Base-by-base conservation (phyloP, 2,888 invertebrate genomes). In the Drosophila macrothrix region DNA sequence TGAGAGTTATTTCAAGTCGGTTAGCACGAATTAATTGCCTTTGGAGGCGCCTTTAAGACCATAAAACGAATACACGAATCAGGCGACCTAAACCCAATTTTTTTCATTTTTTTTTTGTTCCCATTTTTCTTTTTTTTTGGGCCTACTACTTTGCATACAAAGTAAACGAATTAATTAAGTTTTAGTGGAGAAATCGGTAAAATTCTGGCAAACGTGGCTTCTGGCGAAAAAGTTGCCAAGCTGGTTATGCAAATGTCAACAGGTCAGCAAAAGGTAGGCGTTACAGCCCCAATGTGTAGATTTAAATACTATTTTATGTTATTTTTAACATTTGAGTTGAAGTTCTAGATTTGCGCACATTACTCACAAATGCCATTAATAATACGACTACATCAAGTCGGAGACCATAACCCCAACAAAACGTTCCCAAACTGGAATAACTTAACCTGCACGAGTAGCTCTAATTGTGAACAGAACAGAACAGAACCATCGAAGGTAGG, bases 241-340 rank as follows among this genome's bases (percentile, higher is more conserved):
- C 71, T 43, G 60, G 39, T 81, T 88, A 80, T 81, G 81, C 83
- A 87, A 87, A 88, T 87, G 89, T 87, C 89, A 87, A 88, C 87
- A 86, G 87, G 84, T 88, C 87, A 58, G 46, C n/a, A 41, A 22
- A 58, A 73, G n/a, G 29, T 46, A 66, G 55, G 59, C 53, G 76
- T 59, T 56, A 31, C 56, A 59, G 41, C 43, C 22, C 22, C 12
- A 1, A 9, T 3, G 12, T n/a, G 39, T 33, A 3, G 33, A 64
- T 29, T 22, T 29, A 35, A 14, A 62, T 35, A 63, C 7, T 71
- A 70, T 62, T 58, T 55, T 67, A 72, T 74, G 78, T 78, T 88
- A 82, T 84, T 83, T 87, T 81, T 84, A 78, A 78, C 82, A 71
- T 76, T 63, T 39, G 58, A 16, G 43, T 4, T 70, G 65, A 56